Conservation (phyloP, 2,888 invertebrate genomes). For the Drosophila hamatofila region DNA sequence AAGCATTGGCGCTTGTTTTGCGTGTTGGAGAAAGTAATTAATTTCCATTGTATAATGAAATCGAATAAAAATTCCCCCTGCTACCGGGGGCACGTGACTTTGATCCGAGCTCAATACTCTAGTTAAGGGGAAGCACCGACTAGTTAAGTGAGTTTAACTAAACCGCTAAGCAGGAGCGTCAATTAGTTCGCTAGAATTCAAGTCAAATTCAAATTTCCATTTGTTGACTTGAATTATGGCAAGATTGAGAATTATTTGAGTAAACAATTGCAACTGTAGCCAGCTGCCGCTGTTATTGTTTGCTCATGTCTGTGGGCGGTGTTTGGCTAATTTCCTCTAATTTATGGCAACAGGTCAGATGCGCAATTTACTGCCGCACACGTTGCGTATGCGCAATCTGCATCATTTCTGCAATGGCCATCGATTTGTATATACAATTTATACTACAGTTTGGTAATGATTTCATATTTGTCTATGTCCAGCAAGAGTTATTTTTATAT, state of each 20-base stretch:
- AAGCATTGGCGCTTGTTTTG: conserved; percentile 23
- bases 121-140: conserved; percentile 16
- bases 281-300: conserved; percentile 48
- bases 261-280: conserved; percentile 52
- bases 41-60: background rate
- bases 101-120: conserved; percentile 12
- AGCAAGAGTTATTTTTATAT: background rate
- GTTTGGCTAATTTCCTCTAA: conserved; percentile 27
- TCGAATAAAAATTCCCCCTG: conserved; percentile 36
- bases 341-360: conserved; percentile 33
- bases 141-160: background rate
- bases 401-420: conserved; percentile 30
- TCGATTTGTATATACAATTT: conserved; percentile 5
- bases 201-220: conserved; percentile 10
- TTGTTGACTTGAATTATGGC: conserved; percentile 54
- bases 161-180: background rate
- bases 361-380: conserved; percentile 28
- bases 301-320: conserved; percentile 15
- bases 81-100: conserved; percentile 4
- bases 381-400: conserved; percentile 42
- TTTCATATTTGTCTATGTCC: background rate
- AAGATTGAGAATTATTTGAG: conserved; percentile 55
- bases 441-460: background rate
- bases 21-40: conserved; percentile 27
- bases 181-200: conserved; percentile 13